A percentile compares a stretch with the other conserved stretches of the same genome.
These are phyloP conservation scores for Pharmacophagus antenor DNA, from an alignment of 2,888 invertebrate species.

Conservation along the genomic window DNA sequence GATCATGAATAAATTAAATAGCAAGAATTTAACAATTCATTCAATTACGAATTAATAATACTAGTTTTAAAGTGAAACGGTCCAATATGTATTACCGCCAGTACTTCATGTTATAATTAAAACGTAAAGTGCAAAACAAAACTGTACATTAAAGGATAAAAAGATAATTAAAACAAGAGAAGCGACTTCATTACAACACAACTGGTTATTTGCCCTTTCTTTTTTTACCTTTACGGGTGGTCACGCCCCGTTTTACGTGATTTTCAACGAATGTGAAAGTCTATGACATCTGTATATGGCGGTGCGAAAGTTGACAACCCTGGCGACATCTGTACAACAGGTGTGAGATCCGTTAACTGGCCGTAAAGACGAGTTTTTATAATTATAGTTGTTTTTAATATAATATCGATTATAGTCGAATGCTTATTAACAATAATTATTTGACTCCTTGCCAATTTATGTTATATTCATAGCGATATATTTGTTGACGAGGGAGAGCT, in stretches of 20 bases:
- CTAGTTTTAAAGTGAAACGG: too few species aligned
- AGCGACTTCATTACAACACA: not conserved
- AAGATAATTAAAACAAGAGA: slow-evolving; percentile 7
- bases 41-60: too few species aligned
- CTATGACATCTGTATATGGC: slow-evolving; percentile 15
- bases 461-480: slow-evolving; percentile 7
- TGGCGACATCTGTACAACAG: slow-evolving; percentile 45
- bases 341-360: slow-evolving; percentile 54
- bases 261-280: slow-evolving; percentile 31
- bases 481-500: not conserved
- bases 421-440: slow-evolving; percentile 32
- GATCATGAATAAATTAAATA: too few species aligned
- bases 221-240: not conserved
- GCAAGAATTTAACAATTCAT: too few species aligned
- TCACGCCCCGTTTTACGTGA: slow-evolving; percentile 6
- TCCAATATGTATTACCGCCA: too few species aligned
- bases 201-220: slow-evolving; percentile 19
- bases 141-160: not conserved
- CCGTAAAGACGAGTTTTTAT: slow-evolving; percentile 47
- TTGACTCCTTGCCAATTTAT: slow-evolving; percentile 14
- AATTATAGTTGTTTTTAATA: slow-evolving; percentile 44
- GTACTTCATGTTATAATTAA: not conserved
- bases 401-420: slow-evolving; percentile 41
- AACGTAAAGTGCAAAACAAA: not conserved
- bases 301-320: slow-evolving; percentile 36